Evolutionary conservation across 1,140 invertebrate genomes (phyloP), one percentile per base, ranked within the genome.

Genomic region (Euura lappo): DNA sequence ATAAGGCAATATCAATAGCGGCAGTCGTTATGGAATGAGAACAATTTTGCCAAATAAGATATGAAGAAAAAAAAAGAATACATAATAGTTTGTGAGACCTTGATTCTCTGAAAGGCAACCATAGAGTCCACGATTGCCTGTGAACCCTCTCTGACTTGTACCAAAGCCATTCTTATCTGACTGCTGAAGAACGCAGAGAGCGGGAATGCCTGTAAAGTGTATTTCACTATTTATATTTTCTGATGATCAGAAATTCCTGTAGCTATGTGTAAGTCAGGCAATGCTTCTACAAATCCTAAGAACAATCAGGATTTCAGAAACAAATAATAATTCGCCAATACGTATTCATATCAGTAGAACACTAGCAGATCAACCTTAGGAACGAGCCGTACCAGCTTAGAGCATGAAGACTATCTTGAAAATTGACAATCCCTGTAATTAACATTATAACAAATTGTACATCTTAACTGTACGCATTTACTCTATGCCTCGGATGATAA

Each of bases 161-260:
- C 70, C 13, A 84, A 73, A 69, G 78, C 77, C 75, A 78, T 71
- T 75, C 79, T 80, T 74, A 84, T 71, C 69, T 82, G 76, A 77
- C 79, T 84, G 66, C 75, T 73, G 72, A 80, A 81, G 76, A 79
- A 82, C 72, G 79, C 79, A 71, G 68, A 77, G 70, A 85, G 74
- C 69, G 83, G 81, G 73, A 87, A 87, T 69, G 81, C 86, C 86
- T 87, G 79, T 45, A 84, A 83, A 8, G 28, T 67, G 42, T 6
- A 68, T 68, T 68, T 44, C 4, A 44, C 42, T 68, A 68, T 68
- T 68, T 28, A 68, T 42, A 13, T 6, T 60, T 28, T 28, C 1
- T 1, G 28, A 28, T 28, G 28, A 10, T 28, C 7, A 42, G 42
- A 68, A 68, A 8, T 4, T 6, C 42, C 3, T 68, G 66, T 4